A percentile compares a stretch with the other conserved stretches of the same genome.
Evolutionary conservation across 2,113 vertebrate species (phyloP).

Genomic region (Ictalurus punctatus): DNA sequence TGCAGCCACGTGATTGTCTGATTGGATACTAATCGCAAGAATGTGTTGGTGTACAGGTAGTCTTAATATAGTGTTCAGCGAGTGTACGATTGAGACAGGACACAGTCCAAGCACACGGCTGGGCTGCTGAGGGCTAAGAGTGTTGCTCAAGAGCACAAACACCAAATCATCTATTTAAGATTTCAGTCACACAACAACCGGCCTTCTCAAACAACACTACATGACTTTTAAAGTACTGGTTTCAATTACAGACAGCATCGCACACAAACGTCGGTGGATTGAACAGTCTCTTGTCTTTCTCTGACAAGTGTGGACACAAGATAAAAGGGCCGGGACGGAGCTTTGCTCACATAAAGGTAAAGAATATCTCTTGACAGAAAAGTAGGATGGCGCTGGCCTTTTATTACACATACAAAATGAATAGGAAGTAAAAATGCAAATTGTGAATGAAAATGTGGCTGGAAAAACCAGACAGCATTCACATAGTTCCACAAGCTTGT

Average conservation of each 20-base stretch:
- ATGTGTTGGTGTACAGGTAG: not conserved
- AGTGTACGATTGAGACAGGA: no score
- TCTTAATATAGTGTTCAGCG: no score
- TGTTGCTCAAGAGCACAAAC: not conserved
- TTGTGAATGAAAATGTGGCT: not conserved
- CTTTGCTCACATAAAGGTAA: not conserved
- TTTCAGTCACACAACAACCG: slow-evolving; percentile 2
- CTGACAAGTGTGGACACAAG: not conserved
- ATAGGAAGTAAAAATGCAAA: not conserved
- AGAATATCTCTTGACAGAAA: not conserved
- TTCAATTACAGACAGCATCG: not conserved
- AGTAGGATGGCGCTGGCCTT: not conserved
- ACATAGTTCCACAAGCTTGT: not conserved
- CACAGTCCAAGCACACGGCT: no score
- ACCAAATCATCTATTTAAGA: not conserved
- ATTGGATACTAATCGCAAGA: not conserved
- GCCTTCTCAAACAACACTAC: not conserved
- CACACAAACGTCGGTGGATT: not conserved
- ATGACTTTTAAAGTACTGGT: not conserved
- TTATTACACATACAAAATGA: not conserved
- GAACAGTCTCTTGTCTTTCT: not conserved
- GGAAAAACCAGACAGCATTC: not conserved
- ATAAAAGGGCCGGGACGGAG: not conserved
- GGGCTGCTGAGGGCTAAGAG: no score
- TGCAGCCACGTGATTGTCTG: not conserved